Base-by-base conservation (phyloP, 2,113 vertebrate genomes). In the Rhipidura dahli region DNA sequence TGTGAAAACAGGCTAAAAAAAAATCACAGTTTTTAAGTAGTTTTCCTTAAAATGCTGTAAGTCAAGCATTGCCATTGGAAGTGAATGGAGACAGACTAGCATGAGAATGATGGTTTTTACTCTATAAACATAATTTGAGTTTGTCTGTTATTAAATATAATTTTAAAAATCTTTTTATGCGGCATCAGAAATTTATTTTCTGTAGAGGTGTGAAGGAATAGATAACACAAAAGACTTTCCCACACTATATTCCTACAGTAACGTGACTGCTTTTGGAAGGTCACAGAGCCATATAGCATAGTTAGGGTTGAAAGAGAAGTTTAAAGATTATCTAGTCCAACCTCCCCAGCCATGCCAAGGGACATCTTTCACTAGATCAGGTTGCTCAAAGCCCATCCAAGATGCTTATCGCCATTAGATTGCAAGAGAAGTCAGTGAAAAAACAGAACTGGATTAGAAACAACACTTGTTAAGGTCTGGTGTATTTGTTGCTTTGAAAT, bases 271-370 rank as follows among this genome's bases (percentile, higher is more conserved):
- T 69, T 73, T 65, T 45, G 27, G 47, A 83, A 68, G 26, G 39
- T 44, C 40, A 82, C 5, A 69, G 33, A 78, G 56, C 45, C 37
- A 68, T 37, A 45, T 2, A 50, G 35, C 13, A 57, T 14, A 4
- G 23, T 50, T 42, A 77, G 8, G 3, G 27, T 24, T 56, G 13
- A 54, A 87, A 73, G 5, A 7, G 11, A 91, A 33, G 16, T 75
- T 86, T 39, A 39, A 81, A 60, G 26, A 30, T 57, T 70, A 53
- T 5, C 15, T 78, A 81, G 21, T 53, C 37, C 44, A 77, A 53
- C 0, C 0, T 7, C 17, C 17, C 2, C 17, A 35, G 35, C 8
- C 40, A 60, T 35, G 30, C 23, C 50, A 11, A 65, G 18, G 10
- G 23, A 37, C 26, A n/a, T 28, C 22, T 89, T 83, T n/a, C 20